Percentiles rank a stretch among this genome's conserved stretches.
Conservation (phyloP, 1,140 invertebrate genomes). For the Pollicipes pollicipes region DNA sequence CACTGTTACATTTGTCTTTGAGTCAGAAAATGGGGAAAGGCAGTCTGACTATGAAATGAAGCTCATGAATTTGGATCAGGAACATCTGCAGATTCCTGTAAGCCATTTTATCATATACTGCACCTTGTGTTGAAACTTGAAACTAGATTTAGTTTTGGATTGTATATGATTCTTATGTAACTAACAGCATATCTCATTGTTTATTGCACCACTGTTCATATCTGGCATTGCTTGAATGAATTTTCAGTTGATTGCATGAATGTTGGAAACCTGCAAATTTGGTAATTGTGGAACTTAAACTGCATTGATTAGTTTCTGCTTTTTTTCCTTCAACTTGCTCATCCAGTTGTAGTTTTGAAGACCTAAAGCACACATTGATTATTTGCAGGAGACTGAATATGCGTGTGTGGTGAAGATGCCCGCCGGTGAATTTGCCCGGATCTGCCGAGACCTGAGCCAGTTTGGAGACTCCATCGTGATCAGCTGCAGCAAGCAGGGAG, state of each 20-base stretch:
- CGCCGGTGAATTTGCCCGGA: slow-evolving; percentile 81
- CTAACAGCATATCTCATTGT: no score
- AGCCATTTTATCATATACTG: no score
- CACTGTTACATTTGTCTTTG: slow-evolving; percentile 88
- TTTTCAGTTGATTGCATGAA: no score
- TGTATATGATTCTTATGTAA: no score
- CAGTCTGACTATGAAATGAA: slow-evolving; percentile 98
- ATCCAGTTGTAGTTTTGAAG: slow-evolving; percentile 9
- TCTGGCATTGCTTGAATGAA: no score
- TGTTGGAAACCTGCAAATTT: slow-evolving; percentile 9
- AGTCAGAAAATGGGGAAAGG: slow-evolving; percentile 81
- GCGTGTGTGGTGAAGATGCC: slow-evolving; percentile 92
- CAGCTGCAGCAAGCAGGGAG: slow-evolving; percentile 86
- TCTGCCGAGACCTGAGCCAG: slow-evolving; percentile 87
- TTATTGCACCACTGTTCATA: no score
- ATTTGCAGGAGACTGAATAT: slow-evolving; percentile 76
- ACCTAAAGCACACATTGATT: slow-evolving; percentile 6
- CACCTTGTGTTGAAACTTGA: no score
- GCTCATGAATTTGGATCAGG: slow-evolving; percentile 94
- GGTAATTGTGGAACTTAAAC: background rate
- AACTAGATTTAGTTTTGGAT: no score
- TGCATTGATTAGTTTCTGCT: slow-evolving; percentile 7
- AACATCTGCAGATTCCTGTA: slow-evolving; percentile 95
- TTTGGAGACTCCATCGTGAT: slow-evolving; percentile 96
- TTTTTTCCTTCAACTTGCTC: slow-evolving; percentile 7